phyloP scores from a whole-genome alignment of 2,888 invertebrate genomes.

The Taphrorychus bicolor region DNA sequence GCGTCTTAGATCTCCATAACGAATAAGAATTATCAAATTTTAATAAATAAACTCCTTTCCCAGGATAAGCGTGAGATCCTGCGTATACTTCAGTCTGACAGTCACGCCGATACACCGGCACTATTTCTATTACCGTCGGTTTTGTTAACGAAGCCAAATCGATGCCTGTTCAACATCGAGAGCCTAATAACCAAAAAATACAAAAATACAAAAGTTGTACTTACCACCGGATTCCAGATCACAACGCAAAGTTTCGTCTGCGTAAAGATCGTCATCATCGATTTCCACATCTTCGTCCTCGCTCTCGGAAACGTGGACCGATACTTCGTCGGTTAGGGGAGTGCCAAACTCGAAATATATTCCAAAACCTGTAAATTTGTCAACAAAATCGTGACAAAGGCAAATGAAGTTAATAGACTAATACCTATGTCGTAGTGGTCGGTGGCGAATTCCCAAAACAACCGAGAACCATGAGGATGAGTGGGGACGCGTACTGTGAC shows the following conservation, averaged over 20 bases:
- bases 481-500: conserved; percentile 98
- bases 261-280: conserved; percentile 64
- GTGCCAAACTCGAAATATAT: conserved; percentile 98
- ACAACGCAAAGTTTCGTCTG: conserved; percentile 56
- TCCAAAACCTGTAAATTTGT: conserved; percentile 75
- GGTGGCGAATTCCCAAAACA: conserved; percentile 99
- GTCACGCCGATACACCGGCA: conserved; percentile 95
- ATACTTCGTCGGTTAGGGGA: conserved; percentile 81
- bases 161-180: conserved; percentile 14
- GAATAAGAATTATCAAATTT: conserved; percentile 99
- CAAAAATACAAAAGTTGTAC: not conserved
- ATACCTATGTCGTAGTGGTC: conserved; percentile 94
- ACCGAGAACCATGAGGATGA: conserved; percentile 87
- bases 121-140: conserved; percentile 68
- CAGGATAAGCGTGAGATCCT: conserved; percentile 97
- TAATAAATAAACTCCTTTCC: conserved; percentile 94
- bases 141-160: conserved; percentile 31
- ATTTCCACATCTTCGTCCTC: conserved; percentile 84
- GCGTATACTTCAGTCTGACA: conserved; percentile 97
- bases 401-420: not conserved
- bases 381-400: not conserved
- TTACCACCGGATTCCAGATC: conserved; percentile 68
- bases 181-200: not conserved
- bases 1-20: conserved; percentile 97
- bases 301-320: conserved; percentile 95